Percentiles rank a stretch among this genome's conserved stretches.
Conservation (phyloP, 2,113 vertebrate genomes). For the Bettongia penicillata region DNA sequence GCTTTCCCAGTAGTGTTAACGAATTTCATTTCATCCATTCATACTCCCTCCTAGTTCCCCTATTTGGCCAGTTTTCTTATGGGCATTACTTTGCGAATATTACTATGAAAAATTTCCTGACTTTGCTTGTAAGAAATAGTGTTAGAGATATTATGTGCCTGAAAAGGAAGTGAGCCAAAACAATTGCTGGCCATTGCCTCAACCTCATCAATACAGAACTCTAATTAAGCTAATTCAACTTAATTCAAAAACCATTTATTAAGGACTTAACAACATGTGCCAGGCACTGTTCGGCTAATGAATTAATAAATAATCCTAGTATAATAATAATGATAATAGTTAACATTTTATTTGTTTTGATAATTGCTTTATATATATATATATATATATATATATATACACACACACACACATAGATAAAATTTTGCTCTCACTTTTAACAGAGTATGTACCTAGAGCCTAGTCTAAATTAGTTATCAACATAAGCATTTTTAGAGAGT, state of each 20-base stretch:
- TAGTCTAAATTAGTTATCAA: conserved; percentile 6
- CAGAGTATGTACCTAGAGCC: neutral
- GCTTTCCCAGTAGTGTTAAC: neutral
- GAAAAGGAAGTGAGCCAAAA: neutral
- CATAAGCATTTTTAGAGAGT: conserved; percentile 23
- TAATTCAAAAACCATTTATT: neutral
- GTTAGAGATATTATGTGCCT: neutral
- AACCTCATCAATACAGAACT: neutral
- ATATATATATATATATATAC: neutral
- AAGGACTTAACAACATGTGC: neutral
- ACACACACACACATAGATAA: neutral
- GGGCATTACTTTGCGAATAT: neutral
- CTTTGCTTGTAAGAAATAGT: neutral
- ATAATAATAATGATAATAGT: neutral
- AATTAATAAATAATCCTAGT: neutral
- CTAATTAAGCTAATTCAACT: neutral
- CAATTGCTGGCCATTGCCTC: accelerated
- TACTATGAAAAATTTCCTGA: neutral
- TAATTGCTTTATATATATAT: neutral
- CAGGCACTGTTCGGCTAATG: neutral
- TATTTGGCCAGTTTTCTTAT: neutral
- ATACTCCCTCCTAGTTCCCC: neutral
- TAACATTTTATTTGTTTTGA: neutral
- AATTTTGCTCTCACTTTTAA: neutral
- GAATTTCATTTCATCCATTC: neutral